A percentile compares a stretch with the other conserved stretches of the same genome.
Evolutionary conservation across 2,888 invertebrate genomes (phyloP).

Genomic region (Ecliptopera silaceata): DNA sequence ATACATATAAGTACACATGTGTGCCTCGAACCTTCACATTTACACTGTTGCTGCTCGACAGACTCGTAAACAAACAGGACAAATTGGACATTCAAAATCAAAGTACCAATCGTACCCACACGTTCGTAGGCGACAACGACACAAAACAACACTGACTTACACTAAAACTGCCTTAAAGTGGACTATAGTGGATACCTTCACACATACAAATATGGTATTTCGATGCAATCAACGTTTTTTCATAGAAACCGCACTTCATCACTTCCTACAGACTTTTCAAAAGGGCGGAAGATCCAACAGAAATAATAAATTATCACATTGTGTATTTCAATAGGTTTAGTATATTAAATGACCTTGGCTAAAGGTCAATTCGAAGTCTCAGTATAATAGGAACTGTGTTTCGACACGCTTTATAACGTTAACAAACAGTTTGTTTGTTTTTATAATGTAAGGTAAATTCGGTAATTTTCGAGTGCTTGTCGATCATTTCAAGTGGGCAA

Average conservation of each 20-base stretch:
- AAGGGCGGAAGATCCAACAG: constrained; percentile 78
- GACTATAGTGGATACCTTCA: constrained; percentile 57
- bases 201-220: constrained; percentile 57
- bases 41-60: constrained; percentile 54
- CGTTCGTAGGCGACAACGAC: constrained; percentile 33
- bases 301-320: constrained; percentile 75
- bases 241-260: constrained; percentile 71
- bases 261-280: constrained; percentile 73
- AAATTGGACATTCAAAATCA: constrained; percentile 40
- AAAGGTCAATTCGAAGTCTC: constrained; percentile 69
- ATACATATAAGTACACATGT: constrained; percentile 41
- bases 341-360: constrained; percentile 61
- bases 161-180: constrained; percentile 40
- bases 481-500: constrained; percentile 63
- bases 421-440: constrained; percentile 67
- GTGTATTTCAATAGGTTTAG: constrained; percentile 59
- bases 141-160: constrained; percentile 39
- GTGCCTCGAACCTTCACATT: constrained; percentile 56
- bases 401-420: constrained; percentile 63
- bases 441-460: constrained; percentile 58
- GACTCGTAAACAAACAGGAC: constrained; percentile 48
- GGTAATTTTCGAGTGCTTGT: constrained; percentile 71
- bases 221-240: constrained; percentile 70
- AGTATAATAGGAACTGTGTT: constrained; percentile 60
- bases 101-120: constrained; percentile 32